These are phyloP conservation scores for Morone saxatilis DNA, from an alignment of 2,113 vertebrate species.

Conservation along the genomic window DNA sequence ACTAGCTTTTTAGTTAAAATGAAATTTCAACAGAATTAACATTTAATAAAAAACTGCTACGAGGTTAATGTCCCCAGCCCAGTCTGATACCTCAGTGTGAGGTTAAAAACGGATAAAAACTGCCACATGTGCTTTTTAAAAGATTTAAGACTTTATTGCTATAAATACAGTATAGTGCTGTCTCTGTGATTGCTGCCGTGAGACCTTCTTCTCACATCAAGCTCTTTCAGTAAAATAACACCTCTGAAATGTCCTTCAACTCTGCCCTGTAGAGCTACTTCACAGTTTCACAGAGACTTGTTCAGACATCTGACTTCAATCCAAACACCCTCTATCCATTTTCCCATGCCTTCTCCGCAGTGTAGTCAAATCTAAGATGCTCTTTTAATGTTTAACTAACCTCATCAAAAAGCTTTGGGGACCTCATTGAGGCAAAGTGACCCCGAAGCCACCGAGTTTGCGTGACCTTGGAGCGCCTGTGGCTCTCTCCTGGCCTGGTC, in stretches of 20 bases:
- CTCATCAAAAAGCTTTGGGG: constrained; percentile 69
- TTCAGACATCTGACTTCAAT: constrained; percentile 45
- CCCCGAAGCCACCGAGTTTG: constrained; percentile 34
- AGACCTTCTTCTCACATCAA: constrained; percentile 18
- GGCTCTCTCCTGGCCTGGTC: constrained; percentile 34
- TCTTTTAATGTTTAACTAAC: constrained; percentile 76
- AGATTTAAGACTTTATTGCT: constrained; percentile 33
- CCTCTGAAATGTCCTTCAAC: constrained; percentile 50
- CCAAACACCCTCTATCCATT: constrained; percentile 51
- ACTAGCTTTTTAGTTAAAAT: neutral
- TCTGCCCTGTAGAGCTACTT: constrained; percentile 31
- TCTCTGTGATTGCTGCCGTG: constrained; percentile 22
- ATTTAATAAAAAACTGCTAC: neutral
- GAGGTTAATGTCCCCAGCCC: neutral
- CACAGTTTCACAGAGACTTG: constrained; percentile 27
- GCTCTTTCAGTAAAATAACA: constrained; percentile 53
- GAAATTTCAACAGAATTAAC: neutral
- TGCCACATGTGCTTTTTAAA: constrained; percentile 30
- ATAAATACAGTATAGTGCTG: constrained; percentile 44
- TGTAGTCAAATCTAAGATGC: constrained; percentile 35
- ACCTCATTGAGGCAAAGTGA: constrained; percentile 58
- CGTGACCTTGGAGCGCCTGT: constrained; percentile 54
- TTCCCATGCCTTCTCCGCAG: neutral
- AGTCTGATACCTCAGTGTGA: neutral
- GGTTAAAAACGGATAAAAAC: constrained; percentile 25